Base-by-base conservation (phyloP, 2,888 invertebrate genomes). In the Pollenia angustigena region DNA sequence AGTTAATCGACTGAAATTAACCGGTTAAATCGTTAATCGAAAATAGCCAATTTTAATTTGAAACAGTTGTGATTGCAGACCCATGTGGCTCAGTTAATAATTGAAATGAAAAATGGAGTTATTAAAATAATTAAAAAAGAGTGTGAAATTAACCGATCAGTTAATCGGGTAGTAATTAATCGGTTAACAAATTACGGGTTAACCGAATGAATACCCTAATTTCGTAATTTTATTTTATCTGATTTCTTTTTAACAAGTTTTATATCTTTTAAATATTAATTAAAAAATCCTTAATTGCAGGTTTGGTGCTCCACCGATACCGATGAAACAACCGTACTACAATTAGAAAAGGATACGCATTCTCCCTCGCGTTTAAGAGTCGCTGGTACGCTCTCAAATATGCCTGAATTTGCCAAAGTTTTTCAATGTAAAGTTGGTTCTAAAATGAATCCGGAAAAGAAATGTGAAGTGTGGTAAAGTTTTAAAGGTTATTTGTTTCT, bases 311-410 rank as follows among this genome's bases (percentile, higher is more conserved):
- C 98, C 8, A 95, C 97, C 0, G 96, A 96, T 91, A 98, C 97
- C 2, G 96, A 97, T 89, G 98, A 98, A 93, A 96, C 97, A 0
- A 95, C 95, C 0, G 95, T 96, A 88, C 95, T 98, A 90, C 97
- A 98, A 93, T 96, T 99, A 89, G 97, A 98, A 91, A 98, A 98
- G 91, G 99, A 99, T 92, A 96, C 98, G 32, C 99, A 99, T 92
- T 96, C 97, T 14, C 97, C 98, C 0, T 96, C 98, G 1, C 96
- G 96, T 90, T 98, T 96, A 92, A 94, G 98, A 87, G 98, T 98
- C 0, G 96, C 97, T 87, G 98, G 98, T 0, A 96, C 98, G 0
- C 94, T 98, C 75, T 96, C 97, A n/a, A 98, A 98, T 92, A 94
- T 97, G 88, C 94, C 94, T 64, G 98, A 98, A 91, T 98, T 98